phyloP scores from a whole-genome alignment of 2,797 vertebrate species.

The Lithobates sylvaticus region DNA sequence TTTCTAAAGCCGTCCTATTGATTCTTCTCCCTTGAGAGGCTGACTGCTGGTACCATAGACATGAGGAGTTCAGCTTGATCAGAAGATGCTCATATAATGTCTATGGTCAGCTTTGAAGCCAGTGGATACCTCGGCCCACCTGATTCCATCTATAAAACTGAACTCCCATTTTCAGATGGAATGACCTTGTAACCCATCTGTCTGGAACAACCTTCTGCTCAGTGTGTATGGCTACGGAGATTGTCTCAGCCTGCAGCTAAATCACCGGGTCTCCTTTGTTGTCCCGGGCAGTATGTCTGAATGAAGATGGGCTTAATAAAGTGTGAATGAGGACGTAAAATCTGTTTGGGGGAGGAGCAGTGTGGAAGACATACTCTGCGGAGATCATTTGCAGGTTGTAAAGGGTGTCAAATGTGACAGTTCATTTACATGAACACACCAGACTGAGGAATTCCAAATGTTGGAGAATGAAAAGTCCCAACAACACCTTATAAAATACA shows the following conservation, averaged over 20 bases:
- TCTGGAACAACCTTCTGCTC: conserved; percentile 18
- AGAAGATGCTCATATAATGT: background rate
- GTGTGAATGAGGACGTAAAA: conserved; percentile 16
- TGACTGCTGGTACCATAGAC: too few relatives aligned
- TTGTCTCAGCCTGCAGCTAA: background rate
- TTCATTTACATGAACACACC: background rate
- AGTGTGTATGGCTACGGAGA: background rate
- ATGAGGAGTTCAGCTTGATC: too few relatives aligned
- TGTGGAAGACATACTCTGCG: background rate
- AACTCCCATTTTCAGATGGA: background rate
- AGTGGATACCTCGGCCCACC: background rate
- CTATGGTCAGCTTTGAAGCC: background rate
- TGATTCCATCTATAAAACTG: background rate
- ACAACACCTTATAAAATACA: too few relatives aligned
- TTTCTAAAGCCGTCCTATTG: too few relatives aligned
- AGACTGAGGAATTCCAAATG: background rate
- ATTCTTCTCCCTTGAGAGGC: too few relatives aligned
- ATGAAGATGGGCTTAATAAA: conserved; percentile 16
- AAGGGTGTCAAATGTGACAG: background rate
- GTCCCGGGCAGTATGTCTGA: background rate
- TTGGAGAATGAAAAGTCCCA: too few relatives aligned
- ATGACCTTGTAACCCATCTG: background rate
- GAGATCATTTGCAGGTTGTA: background rate
- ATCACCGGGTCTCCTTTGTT: background rate
- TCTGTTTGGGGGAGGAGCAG: background rate